phyloP scores from a whole-genome alignment of 2,113 vertebrate genomes.

The Etia nguti region DNA sequence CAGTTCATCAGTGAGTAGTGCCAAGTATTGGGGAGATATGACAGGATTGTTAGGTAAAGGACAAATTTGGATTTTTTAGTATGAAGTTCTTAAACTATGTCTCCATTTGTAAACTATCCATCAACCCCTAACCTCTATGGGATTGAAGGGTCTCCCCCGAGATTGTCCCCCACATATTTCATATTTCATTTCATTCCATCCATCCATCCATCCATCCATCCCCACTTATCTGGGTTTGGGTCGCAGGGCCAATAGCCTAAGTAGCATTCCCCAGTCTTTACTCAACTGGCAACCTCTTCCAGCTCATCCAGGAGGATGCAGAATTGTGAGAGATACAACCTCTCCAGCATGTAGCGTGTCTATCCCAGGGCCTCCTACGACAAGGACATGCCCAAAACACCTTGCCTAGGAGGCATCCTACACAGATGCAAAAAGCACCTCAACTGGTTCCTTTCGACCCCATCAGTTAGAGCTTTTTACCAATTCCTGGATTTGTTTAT shows the following conservation, averaged over 20 bases:
- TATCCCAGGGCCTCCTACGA: neutral
- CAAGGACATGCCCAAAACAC: rapidly evolving
- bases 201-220: neutral
- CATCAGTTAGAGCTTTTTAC: neutral
- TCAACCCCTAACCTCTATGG: neutral
- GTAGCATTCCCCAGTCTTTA: neutral
- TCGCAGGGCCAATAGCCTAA: neutral
- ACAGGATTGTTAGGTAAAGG: neutral
- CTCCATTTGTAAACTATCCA: neutral
- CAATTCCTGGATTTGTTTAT: neutral
- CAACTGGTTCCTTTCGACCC: neutral
- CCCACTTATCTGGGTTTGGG: neutral
- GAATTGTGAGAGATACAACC: neutral
- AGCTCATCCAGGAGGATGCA: neutral
- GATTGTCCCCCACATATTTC: neutral
- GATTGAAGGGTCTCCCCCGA: neutral
- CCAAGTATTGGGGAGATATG: neutral
- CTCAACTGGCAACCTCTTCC: neutral
- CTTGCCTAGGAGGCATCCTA: neutral
- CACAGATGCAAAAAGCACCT: neutral
- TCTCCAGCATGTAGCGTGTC: neutral
- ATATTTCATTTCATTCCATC: neutral
- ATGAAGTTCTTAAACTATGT: neutral
- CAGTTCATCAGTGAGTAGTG: neutral
- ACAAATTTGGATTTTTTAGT: neutral